Base-by-base conservation (phyloP, 2,888 invertebrate species). In the Agrochola circellaris region DNA sequence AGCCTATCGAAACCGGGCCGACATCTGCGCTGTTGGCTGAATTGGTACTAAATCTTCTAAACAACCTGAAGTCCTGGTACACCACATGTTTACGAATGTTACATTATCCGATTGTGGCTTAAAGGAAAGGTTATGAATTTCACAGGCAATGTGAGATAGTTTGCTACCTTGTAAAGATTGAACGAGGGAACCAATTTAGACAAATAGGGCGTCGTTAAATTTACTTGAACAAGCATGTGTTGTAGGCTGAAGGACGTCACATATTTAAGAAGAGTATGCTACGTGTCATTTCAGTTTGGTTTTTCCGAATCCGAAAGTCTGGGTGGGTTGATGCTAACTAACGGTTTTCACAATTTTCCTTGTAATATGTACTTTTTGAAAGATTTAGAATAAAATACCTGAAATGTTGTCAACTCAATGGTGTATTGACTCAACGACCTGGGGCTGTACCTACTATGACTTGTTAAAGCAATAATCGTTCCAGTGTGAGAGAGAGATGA, bases 1-100 rank as follows among this genome's bases (percentile, higher is more conserved):
- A 69, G 68, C 82, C 76, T 76, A 81, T 76, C 64, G 76, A 45
- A 54, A 58, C 26, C n/a, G 60, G 26, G 51, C 72, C 56, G 75
- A 73, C 76, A 82, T 72, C 82, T 85, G 82, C 56, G 76, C 71
- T 61, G 54, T 61, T 75, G 61, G 75, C 45, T 61, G 51, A 61
- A 81, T 81, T 85, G 82, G 60, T 75, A 75, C n/a, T 85, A 81
- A 81, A 82, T 82, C 82, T 81, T 72, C 68, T 26, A n/a, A 58
- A 69, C 20, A 81, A 65, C 75, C 60, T 71, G 71, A 67, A 81
- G 48, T 62, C 81, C 66, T 64, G 23, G 56, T 54, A 62, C 26
- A 34, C 79, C 51, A 34, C 23, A 26, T 83, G 79, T 61, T 64
- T 66, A 42, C 56, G 34, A 79, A 73, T 73, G 56, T 45, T 58